phyloP scores from a whole-genome alignment of 2,888 invertebrate genomes.

The Lypha dubia region DNA sequence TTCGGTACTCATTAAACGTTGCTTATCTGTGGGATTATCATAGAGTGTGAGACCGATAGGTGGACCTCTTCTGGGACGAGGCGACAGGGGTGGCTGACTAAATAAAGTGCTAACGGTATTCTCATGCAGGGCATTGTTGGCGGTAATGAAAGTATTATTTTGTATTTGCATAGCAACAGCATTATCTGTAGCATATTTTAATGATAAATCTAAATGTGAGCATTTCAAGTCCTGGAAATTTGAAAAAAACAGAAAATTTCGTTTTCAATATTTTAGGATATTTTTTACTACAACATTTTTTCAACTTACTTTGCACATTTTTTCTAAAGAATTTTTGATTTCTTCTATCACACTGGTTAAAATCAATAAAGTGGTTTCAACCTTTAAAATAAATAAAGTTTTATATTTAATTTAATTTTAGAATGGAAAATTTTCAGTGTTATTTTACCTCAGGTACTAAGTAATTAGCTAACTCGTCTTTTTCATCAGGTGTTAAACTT shows the following conservation, averaged over 20 bases:
- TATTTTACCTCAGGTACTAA: constrained; percentile 86
- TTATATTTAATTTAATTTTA: not conserved
- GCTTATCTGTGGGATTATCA: constrained; percentile 77
- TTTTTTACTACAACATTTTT: not conserved
- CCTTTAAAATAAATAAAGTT: constrained; percentile 84
- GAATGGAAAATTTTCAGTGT: not conserved
- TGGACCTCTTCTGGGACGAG: constrained; percentile 77
- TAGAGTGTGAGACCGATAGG: constrained; percentile 77
- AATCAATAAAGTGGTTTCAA: constrained; percentile 86
- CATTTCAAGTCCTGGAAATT: constrained; percentile 78
- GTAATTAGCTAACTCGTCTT: constrained; percentile 86
- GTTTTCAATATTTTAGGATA: not conserved
- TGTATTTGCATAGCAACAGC: constrained; percentile 77
- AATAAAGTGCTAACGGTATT: constrained; percentile 70
- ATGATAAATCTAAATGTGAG: constrained; percentile 79
- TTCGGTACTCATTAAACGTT: constrained; percentile 76
- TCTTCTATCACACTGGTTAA: constrained; percentile 86
- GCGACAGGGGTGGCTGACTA: constrained; percentile 75
- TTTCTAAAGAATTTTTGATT: constrained; percentile 86
- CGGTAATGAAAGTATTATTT: constrained; percentile 74
- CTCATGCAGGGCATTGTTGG: constrained; percentile 70
- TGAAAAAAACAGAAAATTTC: not conserved
- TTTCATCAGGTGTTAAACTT: constrained; percentile 85
- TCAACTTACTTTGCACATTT: constrained; percentile 84
- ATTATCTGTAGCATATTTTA: constrained; percentile 76